Base-by-base conservation (phyloP, 2,797 vertebrate genomes). In the Galago senegalensis region DNA sequence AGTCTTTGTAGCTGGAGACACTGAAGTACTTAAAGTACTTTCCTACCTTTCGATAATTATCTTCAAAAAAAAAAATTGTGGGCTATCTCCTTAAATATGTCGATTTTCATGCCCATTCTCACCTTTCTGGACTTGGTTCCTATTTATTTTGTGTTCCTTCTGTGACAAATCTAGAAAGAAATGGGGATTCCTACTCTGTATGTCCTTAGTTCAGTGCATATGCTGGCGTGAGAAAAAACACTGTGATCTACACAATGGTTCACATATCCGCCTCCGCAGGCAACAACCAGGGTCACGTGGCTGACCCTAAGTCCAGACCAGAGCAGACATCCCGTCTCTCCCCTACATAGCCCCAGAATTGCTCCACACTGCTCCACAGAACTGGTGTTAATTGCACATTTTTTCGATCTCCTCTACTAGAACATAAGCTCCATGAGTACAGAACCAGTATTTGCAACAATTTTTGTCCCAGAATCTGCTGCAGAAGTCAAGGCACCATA, bases 401-500 rank as follows among this genome's bases (percentile, higher is more conserved):
- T 84, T 73, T 79, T 61, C 34, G 56, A 60, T 23, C 1, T 43
- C 21, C 17, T 7, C 9, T 95, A 40, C n/a, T 67, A 56, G 8
- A 69, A 25, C 61, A 31, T 20, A 88, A 61, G 3, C 7, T 75
- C 29, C 87, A 13, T n/a, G 29, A 76, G 7, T 61, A 82, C 7
- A 91, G 49, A 90, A 79, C 87, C 0, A 11, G 37, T 13, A 53
- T 93, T 53, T 34, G 16, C 16, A 89, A 46, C 10, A 87, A n/a
- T 79, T 67, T 90, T 58, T 88, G 7, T 95, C 53, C 46, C 7
- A 83, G 21, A 27, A 67, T 34, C 49, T 63, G 2, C 3, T 84
- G 7, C 11, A 88, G 46, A 92, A 84, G 7, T 70, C n/a, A 91
- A 96, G 88, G 23, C 31, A 93, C 17, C 73, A 63, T 9, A 67